Evolutionary conservation across 2,888 invertebrate genomes (phyloP).

Genomic region (Dinocampus coccinellae): DNA sequence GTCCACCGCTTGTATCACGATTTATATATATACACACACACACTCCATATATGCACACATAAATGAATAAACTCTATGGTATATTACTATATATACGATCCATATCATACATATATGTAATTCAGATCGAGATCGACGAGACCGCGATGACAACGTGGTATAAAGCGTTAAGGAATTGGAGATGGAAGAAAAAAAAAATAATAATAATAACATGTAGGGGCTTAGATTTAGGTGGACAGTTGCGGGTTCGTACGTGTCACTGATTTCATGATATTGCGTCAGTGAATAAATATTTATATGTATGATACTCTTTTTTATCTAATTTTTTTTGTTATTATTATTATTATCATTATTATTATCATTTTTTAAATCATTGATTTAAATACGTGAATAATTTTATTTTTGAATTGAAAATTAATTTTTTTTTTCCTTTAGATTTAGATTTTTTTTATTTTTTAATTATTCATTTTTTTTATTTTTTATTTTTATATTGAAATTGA

Average conservation of each 20-base stretch:
- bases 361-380: background rate
- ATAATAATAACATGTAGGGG: background rate
- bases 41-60: background rate
- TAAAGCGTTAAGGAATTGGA: background rate
- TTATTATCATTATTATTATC: no score
- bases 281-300: background rate
- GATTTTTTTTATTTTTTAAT: background rate
- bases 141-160: background rate
- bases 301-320: no score
- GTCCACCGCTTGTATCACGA: background rate
- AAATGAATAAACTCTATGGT: background rate
- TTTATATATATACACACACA: background rate
- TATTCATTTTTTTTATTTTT: background rate
- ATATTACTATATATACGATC: background rate
- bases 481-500: background rate
- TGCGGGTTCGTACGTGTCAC: background rate
- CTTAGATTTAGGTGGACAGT: slow-evolving; percentile 5
- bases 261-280: slow-evolving; percentile 1
- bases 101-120: background rate
- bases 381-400: background rate
- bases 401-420: background rate
- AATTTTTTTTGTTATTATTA: no score
- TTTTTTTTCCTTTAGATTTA: no score
- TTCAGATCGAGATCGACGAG: slow-evolving; percentile 3
- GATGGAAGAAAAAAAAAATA: background rate